Evolutionary conservation across 2,797 vertebrate genomes (phyloP).

Genomic region (Thaleichthys pacificus): DNA sequence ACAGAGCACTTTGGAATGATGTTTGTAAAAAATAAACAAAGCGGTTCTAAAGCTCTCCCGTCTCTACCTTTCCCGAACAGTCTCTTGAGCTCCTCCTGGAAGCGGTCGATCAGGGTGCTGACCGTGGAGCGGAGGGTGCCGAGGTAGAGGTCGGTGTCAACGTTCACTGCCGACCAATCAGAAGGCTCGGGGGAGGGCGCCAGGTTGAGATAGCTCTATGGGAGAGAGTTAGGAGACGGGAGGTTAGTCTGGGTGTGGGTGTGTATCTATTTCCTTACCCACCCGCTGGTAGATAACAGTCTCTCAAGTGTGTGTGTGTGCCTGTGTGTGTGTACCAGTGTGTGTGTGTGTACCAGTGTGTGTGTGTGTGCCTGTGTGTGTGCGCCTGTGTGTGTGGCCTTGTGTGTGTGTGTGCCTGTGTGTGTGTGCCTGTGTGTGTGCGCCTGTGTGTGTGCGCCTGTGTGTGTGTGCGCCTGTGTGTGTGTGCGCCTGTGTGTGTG

Average conservation of each 20-base stretch:
- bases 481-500: slow-evolving; percentile 8
- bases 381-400: neutral
- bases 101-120: slow-evolving; percentile 65
- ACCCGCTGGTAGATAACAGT: neutral
- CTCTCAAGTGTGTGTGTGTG: neutral
- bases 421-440: slow-evolving; percentile 5
- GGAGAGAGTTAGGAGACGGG: neutral
- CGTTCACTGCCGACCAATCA: slow-evolving; percentile 72
- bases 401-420: slow-evolving; percentile 9
- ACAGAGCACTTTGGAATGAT: too few relatives aligned
- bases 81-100: slow-evolving; percentile 73
- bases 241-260: slow-evolving; percentile 3
- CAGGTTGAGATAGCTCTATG: slow-evolving; percentile 60
- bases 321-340: neutral
- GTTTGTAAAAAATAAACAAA: too few relatives aligned
- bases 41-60: neutral
- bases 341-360: too few relatives aligned
- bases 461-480: neutral
- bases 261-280: neutral
- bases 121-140: slow-evolving; percentile 73
- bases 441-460: neutral
- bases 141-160: slow-evolving; percentile 77
- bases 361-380: neutral
- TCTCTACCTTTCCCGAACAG: slow-evolving; percentile 73
- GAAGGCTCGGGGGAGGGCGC: slow-evolving; percentile 54